Conservation (phyloP, 2,797 vertebrate genomes). For the Gymnocypris eckloni region DNA sequence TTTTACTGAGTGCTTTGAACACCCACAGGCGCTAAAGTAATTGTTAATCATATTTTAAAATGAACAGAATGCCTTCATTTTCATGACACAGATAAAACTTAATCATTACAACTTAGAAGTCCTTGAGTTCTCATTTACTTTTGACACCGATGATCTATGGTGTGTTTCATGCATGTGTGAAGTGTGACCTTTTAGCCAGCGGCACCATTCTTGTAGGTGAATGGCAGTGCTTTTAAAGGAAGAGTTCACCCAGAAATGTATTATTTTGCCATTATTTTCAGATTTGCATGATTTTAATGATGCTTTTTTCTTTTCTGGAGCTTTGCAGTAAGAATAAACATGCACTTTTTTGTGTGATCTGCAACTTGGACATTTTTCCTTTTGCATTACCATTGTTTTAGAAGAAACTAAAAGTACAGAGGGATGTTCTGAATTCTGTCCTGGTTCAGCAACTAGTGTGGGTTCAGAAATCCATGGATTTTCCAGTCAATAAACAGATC, state of each 20-base stretch:
- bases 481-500: constrained; percentile 75
- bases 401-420: constrained; percentile 31
- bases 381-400: background rate
- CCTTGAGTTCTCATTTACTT: background rate
- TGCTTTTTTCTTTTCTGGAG: background rate
- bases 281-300: background rate
- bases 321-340: background rate
- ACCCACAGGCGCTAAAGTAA: constrained; percentile 18
- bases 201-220: constrained; percentile 55
- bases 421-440: constrained; percentile 64
- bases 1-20: constrained; percentile 40
- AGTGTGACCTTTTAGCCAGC: constrained; percentile 31
- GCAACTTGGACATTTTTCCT: constrained; percentile 33
- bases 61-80: background rate
- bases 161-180: constrained; percentile 1
- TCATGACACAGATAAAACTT: background rate
- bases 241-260: background rate
- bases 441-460: constrained; percentile 72
- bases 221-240: constrained; percentile 44
- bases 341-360: constrained; percentile 35
- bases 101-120: constrained; percentile 10
- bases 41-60: constrained; percentile 19
- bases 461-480: constrained; percentile 77
- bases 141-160: constrained; percentile 10
- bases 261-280: background rate